Evolutionary conservation across 2,888 invertebrate species (phyloP).

Genomic region (Terebella lapidaria): DNA sequence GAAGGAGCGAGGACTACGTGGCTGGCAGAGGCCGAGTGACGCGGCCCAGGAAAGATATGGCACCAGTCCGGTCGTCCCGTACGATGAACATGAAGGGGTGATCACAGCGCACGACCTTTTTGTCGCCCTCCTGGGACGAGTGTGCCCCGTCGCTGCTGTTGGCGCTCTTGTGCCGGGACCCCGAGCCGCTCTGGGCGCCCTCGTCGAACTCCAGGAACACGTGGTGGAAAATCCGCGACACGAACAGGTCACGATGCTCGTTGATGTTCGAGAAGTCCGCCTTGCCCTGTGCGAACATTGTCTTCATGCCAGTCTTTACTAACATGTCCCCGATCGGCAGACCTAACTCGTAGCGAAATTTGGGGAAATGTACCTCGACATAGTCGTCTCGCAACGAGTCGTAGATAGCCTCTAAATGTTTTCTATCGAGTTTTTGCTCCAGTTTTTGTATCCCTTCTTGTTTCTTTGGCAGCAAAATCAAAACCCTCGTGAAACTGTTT

Average conservation of each 20-base stretch:
- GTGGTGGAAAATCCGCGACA: conserved; percentile 27
- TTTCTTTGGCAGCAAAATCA: conserved; percentile 25
- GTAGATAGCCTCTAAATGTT: conserved; percentile 20
- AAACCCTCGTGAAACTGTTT: conserved; percentile 22
- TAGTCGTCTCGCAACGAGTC: conserved; percentile 19
- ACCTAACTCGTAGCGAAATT: conserved; percentile 26
- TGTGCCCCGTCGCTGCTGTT: conserved; percentile 13
- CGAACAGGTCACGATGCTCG: conserved; percentile 19
- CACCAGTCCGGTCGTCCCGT: conserved; percentile 27
- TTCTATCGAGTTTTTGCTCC: conserved; percentile 24
- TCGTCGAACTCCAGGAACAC: conserved; percentile 26
- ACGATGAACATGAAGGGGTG: conserved; percentile 28
- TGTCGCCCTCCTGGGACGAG: conserved; percentile 10
- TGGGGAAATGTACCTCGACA: conserved; percentile 28
- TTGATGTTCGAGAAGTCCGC: conserved; percentile 26
- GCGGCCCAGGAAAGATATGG: conserved; percentile 25
- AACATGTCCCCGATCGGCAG: conserved; percentile 22
- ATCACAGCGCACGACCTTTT: conserved; percentile 24
- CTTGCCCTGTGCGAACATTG: conserved; percentile 20
- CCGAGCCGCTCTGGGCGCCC: conserved; percentile 9
- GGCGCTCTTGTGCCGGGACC: conserved; percentile 10
- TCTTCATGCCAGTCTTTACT: conserved; percentile 24
- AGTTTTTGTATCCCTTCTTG: conserved; percentile 23
- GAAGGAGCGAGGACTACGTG: background rate
- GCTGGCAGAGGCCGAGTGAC: conserved; percentile 21